phyloP scores from a whole-genome alignment of 2,797 vertebrate genomes.

The Nannoperca australis region DNA sequence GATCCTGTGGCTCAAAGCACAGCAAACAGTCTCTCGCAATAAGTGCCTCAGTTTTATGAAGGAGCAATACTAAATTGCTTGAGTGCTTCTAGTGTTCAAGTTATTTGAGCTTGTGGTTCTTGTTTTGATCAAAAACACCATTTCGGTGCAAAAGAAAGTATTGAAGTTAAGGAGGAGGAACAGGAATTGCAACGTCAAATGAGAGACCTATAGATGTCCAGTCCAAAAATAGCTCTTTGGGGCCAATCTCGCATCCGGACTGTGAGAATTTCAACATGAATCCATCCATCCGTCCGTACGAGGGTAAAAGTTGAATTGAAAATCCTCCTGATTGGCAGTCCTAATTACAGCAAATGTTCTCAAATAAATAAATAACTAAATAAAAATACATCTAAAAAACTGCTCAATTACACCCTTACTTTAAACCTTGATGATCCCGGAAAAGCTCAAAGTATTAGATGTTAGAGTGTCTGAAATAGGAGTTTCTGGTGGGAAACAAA shows the following conservation, averaged over 20 bases:
- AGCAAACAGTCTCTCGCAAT: too few species aligned
- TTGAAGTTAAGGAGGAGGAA: too few species aligned
- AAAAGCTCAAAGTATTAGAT: conserved; percentile 5
- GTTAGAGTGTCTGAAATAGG: conserved; percentile 7
- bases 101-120: not conserved
- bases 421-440: conserved; percentile 1
- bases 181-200: conserved; percentile 3
- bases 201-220: not conserved
- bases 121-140: not conserved
- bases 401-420: not conserved
- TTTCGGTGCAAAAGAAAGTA: not conserved
- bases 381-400: not conserved
- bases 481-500: conserved; percentile 47
- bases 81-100: not conserved
- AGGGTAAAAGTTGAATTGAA: not conserved
- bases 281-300: not conserved
- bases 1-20: not conserved
- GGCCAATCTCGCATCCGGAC: not conserved
- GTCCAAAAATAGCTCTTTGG: not conserved
- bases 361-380: not conserved
- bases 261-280: not conserved
- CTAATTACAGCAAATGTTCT: not conserved
- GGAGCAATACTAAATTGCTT: not conserved
- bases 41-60: too few species aligned
- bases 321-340: not conserved